phyloP scores from a whole-genome alignment of 2,888 invertebrate genomes.

The Parnassius smintheus region DNA sequence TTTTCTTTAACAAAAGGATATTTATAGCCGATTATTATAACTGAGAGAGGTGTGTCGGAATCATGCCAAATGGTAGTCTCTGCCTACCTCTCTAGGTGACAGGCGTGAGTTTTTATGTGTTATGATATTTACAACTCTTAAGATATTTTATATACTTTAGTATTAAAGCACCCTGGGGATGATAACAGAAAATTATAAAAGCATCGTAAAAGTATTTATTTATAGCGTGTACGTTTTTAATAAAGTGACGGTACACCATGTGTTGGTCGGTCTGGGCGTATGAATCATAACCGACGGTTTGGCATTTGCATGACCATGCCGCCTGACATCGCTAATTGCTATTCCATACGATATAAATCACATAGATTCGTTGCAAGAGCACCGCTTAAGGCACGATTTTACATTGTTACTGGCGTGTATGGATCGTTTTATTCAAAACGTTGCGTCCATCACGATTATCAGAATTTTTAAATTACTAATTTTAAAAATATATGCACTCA shows the following conservation, averaged over 20 bases:
- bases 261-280: constrained; percentile 43
- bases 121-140: no score
- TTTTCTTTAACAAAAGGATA: not conserved
- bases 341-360: constrained; percentile 68
- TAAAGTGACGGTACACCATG: constrained; percentile 37
- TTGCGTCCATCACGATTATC: constrained; percentile 10
- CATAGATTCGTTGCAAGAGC: constrained; percentile 36
- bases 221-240: constrained; percentile 41
- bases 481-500: constrained; percentile 7
- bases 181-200: constrained; percentile 2
- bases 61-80: no score
- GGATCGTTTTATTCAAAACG: constrained; percentile 13
- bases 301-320: constrained; percentile 62
- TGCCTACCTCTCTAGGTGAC: no score
- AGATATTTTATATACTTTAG: not conserved
- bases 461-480: constrained; percentile 14
- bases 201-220: constrained; percentile 5
- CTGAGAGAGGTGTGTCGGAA: no score
- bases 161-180: not conserved
- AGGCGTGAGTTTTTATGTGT: no score
- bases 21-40: not conserved
- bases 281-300: constrained; percentile 63
- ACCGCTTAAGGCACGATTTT: constrained; percentile 31
- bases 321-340: constrained; percentile 59
- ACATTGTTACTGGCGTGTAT: constrained; percentile 27